Evolutionary conservation across 2,797 vertebrate species (phyloP).

Genomic region (Onychomys leucogaster): DNA sequence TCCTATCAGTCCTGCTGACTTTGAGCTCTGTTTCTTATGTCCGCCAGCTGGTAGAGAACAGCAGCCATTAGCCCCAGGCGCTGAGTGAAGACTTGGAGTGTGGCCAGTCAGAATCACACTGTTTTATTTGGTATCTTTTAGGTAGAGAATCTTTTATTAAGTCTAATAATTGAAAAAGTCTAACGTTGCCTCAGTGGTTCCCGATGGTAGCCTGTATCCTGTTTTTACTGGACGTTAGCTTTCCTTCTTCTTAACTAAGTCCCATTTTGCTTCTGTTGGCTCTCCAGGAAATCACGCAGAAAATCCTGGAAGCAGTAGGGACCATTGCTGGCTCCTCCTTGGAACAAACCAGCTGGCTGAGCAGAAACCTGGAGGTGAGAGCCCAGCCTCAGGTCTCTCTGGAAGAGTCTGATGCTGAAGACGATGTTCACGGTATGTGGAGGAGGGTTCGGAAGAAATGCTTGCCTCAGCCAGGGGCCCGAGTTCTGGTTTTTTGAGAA

Average conservation of each 20-base stretch:
- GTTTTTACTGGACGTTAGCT: not conserved
- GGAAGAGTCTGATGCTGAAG: slow-evolving; percentile 92
- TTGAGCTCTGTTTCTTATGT: too few species aligned
- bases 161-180: too few species aligned
- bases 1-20: not conserved
- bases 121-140: not conserved
- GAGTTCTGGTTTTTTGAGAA: not conserved
- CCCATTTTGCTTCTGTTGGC: slow-evolving; percentile 4
- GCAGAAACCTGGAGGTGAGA: slow-evolving; percentile 98
- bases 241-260: not conserved
- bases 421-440: slow-evolving; percentile 88
- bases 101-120: not conserved
- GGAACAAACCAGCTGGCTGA: slow-evolving; percentile 99
- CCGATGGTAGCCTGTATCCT: fast-evolving
- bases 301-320: slow-evolving; percentile 95
- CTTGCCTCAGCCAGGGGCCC: not conserved
- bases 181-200: fast-evolving
- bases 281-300: slow-evolving; percentile 96
- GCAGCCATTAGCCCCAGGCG: too few species aligned
- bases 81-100: not conserved
- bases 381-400: slow-evolving; percentile 95
- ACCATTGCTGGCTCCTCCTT: slow-evolving; percentile 96
- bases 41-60: too few species aligned
- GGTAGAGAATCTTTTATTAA: not conserved
- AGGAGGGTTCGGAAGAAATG: fast-evolving